These are phyloP conservation scores for Rachycentron canadum DNA, from an alignment of 2,797 vertebrate genomes.

Conservation along the genomic window DNA sequence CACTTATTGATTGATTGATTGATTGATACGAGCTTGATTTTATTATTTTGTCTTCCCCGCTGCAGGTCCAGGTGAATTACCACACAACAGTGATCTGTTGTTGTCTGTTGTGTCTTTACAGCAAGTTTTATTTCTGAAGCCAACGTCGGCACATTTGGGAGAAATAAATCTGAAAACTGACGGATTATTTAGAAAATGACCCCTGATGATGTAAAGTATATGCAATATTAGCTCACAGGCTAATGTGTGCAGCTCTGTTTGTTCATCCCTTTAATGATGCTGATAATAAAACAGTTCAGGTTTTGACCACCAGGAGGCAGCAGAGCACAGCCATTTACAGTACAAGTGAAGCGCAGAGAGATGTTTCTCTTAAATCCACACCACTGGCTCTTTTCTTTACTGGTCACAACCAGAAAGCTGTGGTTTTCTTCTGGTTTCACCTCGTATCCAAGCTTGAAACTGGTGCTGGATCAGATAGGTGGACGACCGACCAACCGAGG, in stretches of 20 bases:
- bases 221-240: neutral
- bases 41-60: no score
- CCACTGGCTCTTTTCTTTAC: neutral
- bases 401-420: neutral
- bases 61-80: no score
- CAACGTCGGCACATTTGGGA: neutral
- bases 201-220: slow-evolving; percentile 24
- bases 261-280: neutral
- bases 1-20: no score
- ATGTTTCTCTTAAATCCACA: neutral
- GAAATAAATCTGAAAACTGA: neutral
- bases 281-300: no score
- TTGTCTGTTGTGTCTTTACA: no score
- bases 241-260: no score
- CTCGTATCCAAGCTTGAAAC: neutral
- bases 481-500: no score
- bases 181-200: neutral
- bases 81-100: no score
- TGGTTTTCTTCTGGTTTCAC: neutral
- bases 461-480: neutral
- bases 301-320: slow-evolving; percentile 66
- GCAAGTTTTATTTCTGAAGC: no score
- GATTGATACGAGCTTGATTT: no score
- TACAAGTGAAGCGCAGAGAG: neutral
- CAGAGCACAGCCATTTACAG: slow-evolving; percentile 12